Evolutionary conservation across 1,140 invertebrate genomes (phyloP), one percentile per base, ranked within the genome.

Genomic region (Drosophila quadrilineata): DNA sequence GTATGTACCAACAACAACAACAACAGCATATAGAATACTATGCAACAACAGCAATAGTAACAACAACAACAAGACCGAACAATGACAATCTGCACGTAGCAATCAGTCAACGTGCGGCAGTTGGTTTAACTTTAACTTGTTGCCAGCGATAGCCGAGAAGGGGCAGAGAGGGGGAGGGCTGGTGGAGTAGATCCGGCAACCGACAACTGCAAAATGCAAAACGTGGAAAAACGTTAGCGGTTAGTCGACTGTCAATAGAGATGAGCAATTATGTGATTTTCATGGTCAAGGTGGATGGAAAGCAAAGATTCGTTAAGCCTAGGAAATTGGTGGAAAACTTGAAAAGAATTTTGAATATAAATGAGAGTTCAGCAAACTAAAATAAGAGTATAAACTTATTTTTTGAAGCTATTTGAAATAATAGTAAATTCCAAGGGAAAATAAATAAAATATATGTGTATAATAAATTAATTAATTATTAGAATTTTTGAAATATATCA

Each of bases 21-120:
- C 38, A 41, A 28, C 14, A 50, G 24, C 43, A 58, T 12, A 60
- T 67, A 53, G 31, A 22, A 62, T 60, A 54, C 38, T 52, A 43
- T 29, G 36, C 72, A 57, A 10, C 41, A 64, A 12, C 19, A 67
- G 3, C 41, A 62, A 35, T 53, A 65, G 3, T 28, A 46, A 46
- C 40, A 57, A 10, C 49, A 46, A 70, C 50, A 80, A 80, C 60
- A 75, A 68, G 62, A 64, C 65, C 70, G 77, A 77, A 84, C 77
- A 84, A 84, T 87, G 82, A 75, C 82, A 82, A 87, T 77, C 84
- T 84, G 72, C 82, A 87, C 65, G 82, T 76, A 82, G 73, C 73
- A 87, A 87, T 82, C 76, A 84, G 76, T 87, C 79, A 85, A 85
- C 80, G 79, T 82, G 77, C 73, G 79, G 80, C 80, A 85, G 79